phyloP scores from a whole-genome alignment of 1,140 invertebrate genomes.

The Eumeta japonica region DNA sequence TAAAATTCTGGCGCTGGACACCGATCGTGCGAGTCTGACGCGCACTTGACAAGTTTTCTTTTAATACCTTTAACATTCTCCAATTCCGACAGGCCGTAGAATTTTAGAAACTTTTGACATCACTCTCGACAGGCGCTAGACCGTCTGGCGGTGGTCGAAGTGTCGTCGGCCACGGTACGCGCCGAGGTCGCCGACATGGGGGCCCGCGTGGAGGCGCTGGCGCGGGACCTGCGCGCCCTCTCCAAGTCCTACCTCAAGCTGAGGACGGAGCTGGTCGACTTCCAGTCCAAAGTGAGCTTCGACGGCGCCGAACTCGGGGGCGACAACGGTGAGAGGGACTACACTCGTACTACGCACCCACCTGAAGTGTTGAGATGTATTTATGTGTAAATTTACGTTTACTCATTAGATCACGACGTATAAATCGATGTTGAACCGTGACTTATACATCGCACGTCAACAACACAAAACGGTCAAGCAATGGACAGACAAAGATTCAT shows the following conservation, averaged over 20 bases:
- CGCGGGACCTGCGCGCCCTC: slow-evolving; percentile 33
- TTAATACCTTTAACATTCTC: neutral
- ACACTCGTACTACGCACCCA: too few relatives aligned
- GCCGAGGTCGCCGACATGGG: slow-evolving; percentile 29
- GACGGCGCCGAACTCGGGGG: slow-evolving; percentile 28
- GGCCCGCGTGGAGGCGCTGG: slow-evolving; percentile 23
- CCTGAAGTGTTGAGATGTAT: neutral
- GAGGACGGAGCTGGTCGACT: slow-evolving; percentile 35
- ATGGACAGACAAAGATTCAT: too few relatives aligned
- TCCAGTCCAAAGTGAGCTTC: slow-evolving; percentile 32
- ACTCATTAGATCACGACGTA: too few relatives aligned
- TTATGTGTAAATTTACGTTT: neutral
- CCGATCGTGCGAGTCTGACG: too few relatives aligned
- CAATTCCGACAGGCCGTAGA: too few relatives aligned
- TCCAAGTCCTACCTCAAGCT: slow-evolving; percentile 43
- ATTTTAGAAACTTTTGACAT: too few relatives aligned
- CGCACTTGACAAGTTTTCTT: too few relatives aligned
- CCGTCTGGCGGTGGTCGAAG: slow-evolving; percentile 33
- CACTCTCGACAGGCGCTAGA: slow-evolving; percentile 32
- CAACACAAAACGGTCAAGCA: too few relatives aligned
- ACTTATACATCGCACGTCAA: too few relatives aligned
- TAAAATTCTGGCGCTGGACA: too few relatives aligned
- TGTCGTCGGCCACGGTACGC: slow-evolving; percentile 33
- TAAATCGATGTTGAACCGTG: too few relatives aligned
- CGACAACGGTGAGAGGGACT: slow-evolving; percentile 35